Evolutionary conservation across 1,140 invertebrate genomes (phyloP), one percentile per base, ranked within the genome.

Genomic region (Ganaspis sp.): DNA sequence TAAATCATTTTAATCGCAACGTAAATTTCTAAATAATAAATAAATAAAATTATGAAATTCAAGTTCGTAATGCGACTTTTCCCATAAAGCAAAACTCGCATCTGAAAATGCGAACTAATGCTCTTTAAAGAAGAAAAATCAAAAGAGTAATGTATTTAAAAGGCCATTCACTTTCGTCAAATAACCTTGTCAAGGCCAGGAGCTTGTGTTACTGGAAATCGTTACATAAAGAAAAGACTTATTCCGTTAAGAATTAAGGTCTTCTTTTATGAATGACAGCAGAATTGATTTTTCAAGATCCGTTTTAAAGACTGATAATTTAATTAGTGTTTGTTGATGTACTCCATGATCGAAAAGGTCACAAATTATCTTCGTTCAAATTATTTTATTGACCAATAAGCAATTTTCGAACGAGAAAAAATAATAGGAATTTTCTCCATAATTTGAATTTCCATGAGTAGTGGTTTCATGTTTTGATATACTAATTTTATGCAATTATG

Each of bases 151-250:
- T 64, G 58, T 64, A 64, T 49, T 49, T 49, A 49, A 49, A 49
- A 49, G 45, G 45, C 45, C 45, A 49, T 49, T 49, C 45, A 49
- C 58, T 64, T 64, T 64, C 58, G 58, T 29, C 29, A 29, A 64
- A 64, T 64, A 64, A 64, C 58, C 23, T 64, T 64, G 58, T 26
- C 58, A 64, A 64, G 58, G 58, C 58, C 58, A 26, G 19, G 53
- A 58, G 58, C 23, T 34, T 15, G 23, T 64, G 8, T 29, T 64
- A 26, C 58, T 64, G 23, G 58, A 64, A 34, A 34, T 64, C 15
- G 54, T 26, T 12, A 29, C n/a, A 64, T 26, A 64, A 29, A 64
- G 11, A 26, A n/a, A 12, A 64, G 9, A 64, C 23, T 64, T 26
- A 64, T 64, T 26, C 58, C 26, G 2, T 34, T 29, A 8, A 15